phyloP scores from a whole-genome alignment of 64 coral and sea anemone species.

The Anthopleura sola region DNA sequence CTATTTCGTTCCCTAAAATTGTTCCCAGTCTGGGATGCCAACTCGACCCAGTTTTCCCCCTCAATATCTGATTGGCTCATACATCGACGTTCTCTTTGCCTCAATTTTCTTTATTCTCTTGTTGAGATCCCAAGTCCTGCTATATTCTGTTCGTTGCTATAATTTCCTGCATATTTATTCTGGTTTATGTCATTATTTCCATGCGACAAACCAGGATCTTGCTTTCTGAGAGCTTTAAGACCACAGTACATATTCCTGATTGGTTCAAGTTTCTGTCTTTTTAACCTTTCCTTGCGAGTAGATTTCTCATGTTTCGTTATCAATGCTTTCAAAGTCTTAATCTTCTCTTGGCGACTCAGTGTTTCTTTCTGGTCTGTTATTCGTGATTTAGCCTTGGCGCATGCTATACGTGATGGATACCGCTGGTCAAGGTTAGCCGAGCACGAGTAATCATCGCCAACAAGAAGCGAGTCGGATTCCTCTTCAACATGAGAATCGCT shows the following conservation, averaged over 20 bases:
- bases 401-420: background rate
- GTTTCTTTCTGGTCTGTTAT: conserved; percentile 2
- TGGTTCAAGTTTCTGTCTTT: background rate
- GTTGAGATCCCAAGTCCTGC: background rate
- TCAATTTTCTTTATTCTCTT: background rate
- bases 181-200: background rate
- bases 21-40: no score
- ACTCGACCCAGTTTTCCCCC: no score
- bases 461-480: background rate
- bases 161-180: background rate
- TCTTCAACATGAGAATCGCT: background rate
- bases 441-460: background rate
- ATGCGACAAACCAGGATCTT: background rate
- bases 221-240: background rate
- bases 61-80: no score
- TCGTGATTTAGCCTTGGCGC: background rate
- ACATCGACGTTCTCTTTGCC: no score
- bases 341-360: background rate
- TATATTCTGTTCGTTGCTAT: background rate
- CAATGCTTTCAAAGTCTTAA: background rate
- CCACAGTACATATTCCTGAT: background rate
- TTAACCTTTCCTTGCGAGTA: background rate
- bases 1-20: no score
- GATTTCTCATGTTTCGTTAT: background rate
- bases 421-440: background rate